Evolutionary conservation across 2,113 vertebrate genomes (phyloP).

Genomic region (Planiliza haematocheilus): DNA sequence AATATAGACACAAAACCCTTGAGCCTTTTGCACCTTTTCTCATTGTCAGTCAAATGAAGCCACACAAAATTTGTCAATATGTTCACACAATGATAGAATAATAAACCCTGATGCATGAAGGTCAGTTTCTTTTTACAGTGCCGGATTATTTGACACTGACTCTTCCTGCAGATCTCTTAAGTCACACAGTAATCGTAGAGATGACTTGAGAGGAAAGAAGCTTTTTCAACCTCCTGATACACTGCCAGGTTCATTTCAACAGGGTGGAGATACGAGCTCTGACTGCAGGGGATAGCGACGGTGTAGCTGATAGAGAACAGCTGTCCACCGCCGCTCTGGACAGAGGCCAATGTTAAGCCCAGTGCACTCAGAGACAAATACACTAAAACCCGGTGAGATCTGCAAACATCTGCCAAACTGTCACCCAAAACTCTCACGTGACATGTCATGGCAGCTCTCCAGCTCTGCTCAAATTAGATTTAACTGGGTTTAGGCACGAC

Average conservation of each 20-base stretch:
- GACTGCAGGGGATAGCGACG: neutral
- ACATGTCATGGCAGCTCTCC: neutral
- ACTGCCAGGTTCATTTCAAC: slow-evolving; percentile 37
- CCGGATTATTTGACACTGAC: neutral
- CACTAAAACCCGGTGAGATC: slow-evolving; percentile 23
- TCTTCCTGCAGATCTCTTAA: neutral
- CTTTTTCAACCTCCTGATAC: slow-evolving; percentile 17
- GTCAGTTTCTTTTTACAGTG: neutral
- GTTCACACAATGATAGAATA: neutral
- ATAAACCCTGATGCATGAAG: neutral
- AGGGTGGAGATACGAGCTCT: slow-evolving; percentile 10
- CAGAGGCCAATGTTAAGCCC: slow-evolving; percentile 29
- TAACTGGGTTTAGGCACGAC: neutral
- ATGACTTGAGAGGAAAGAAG: slow-evolving; percentile 18
- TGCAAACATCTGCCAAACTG: slow-evolving; percentile 28
- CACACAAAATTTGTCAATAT: too few relatives aligned
- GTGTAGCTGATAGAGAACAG: slow-evolving; percentile 38
- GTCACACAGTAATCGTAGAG: neutral
- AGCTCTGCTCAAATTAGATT: neutral
- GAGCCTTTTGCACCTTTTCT: neutral
- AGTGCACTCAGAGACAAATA: slow-evolving; percentile 28
- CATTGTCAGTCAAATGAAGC: too few relatives aligned
- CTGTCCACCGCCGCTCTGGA: slow-evolving; percentile 38
- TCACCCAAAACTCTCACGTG: slow-evolving; percentile 10
- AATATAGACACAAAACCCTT: neutral